Base-by-base conservation (phyloP, 2,888 invertebrate genomes). In the Tigriopus californicus region DNA sequence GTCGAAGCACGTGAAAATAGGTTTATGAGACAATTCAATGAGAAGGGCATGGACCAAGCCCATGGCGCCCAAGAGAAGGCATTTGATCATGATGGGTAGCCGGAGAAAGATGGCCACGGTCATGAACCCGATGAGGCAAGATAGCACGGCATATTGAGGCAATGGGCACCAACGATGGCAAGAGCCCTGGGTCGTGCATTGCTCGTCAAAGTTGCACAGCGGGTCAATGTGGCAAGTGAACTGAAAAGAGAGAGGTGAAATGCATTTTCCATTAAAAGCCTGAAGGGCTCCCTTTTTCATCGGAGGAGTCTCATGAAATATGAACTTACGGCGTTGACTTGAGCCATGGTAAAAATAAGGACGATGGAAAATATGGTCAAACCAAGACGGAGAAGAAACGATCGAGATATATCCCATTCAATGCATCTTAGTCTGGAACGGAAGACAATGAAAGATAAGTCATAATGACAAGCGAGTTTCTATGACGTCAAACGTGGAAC, bases 301-400 rank as follows among this genome's bases (percentile, higher is more conserved):
- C n/a, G n/a, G n/a, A n/a, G n/a, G n/a, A 13, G 10, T 47, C n/a
- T n/a, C n/a, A n/a, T n/a, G n/a, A n/a, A n/a, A n/a, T n/a, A n/a
- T n/a, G 18, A 64, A 79, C 86, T 79, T 75, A 90, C 89, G 76
- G 89, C 86, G 77, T 91, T 91, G 62, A 89, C 86, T 75, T 90
- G 89, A 55, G 87, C 86, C 63, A 89, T 86, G 53, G 87, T 83
- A 70, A 89, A 89, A 41, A 89, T 81, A 61, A 90, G 75, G 11
- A 89, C 79, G 61, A 89, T 82, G 1, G 89, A 88, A 66, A 89
- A 86, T 18, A 87, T 82, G 4, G 88, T 87, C 25, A 90, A 84
- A 58, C 87, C 85, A 66, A 89, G 77, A 62, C 90, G 78, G 46
- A 90, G 73, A 0, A 83, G 79, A 65, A 87, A 86, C 61, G 85